Evolutionary conservation across 2,797 vertebrate species (phyloP), one percentile per base, ranked within the genome.

Genomic region (Bufotes viridis): DNA sequence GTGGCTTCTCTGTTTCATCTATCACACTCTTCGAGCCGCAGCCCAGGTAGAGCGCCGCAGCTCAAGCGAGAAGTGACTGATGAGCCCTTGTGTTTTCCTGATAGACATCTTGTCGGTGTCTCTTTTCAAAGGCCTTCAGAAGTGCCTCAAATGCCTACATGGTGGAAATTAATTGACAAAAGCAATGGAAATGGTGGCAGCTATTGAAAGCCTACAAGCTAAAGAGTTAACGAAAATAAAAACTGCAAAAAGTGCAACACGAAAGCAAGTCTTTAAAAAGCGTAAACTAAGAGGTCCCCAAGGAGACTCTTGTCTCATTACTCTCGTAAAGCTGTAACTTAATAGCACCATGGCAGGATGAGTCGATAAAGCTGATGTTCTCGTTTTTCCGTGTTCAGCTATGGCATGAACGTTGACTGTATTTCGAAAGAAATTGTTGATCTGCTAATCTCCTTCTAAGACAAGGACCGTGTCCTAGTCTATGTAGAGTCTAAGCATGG

Each of bases 301-400:
- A 95, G 92, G 93, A 90, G 91, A 91, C 81, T 42, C 17, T 74
- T 84, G 78, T 92, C 94, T 94, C 93, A 91, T 90, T 92, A 92
- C 91, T 92, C 87, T 95, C 93, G 93, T 95, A 94, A 93, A 92
- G 92, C 92, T 94, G 96, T 96, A 97, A 96, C 86, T 75, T 70
- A 93, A 95, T 96, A 94, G 86, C n/a, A 0, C 85, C 13, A 51
- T 92, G 94, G 92, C 94, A 94, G 95, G 93, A 94, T 84, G 90
- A 93, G 90, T 96, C 94, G 91, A 94, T 96, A 91, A 87, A 90
- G 91, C 90, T 81, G 78, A 90, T 91, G 91, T 91, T 93, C 92
- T 34, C 75, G 78, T 22, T 60, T 90, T 86, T 75, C 83, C 61
- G 24, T 20, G 81, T 78, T 92, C 67, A 80, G 69, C 75, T 78